phyloP scores from a whole-genome alignment of 2,888 invertebrate genomes.

The Aethes cnicana region DNA sequence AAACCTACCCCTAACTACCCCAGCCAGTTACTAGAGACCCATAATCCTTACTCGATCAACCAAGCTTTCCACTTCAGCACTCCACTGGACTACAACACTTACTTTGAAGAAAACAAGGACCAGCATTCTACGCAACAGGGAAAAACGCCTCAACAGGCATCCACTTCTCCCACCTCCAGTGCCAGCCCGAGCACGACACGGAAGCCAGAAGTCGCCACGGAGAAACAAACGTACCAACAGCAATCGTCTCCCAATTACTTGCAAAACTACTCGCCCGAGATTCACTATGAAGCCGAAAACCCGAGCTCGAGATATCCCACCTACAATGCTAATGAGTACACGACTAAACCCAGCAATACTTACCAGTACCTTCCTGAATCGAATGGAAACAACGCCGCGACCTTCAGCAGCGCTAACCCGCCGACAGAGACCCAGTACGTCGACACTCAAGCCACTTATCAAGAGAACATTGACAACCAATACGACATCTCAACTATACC shows the following conservation, averaged over 20 bases:
- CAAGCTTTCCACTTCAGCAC: slow-evolving; percentile 77
- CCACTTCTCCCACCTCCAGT: slow-evolving; percentile 42
- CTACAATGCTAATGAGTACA: slow-evolving; percentile 56
- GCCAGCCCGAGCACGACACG: slow-evolving; percentile 41
- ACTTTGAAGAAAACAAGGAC: slow-evolving; percentile 67
- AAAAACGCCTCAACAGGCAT: slow-evolving; percentile 38
- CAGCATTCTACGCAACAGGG: slow-evolving; percentile 50
- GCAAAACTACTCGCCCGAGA: slow-evolving; percentile 69
- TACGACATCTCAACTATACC: slow-evolving; percentile 44
- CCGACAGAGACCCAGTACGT: slow-evolving; percentile 44
- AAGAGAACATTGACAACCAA: slow-evolving; percentile 46
- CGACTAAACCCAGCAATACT: slow-evolving; percentile 49
- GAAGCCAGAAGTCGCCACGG: slow-evolving; percentile 50
- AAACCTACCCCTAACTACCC: slow-evolving; percentile 64
- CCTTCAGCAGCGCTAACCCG: slow-evolving; percentile 34
- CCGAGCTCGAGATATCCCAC: slow-evolving; percentile 56
- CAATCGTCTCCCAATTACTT: slow-evolving; percentile 58
- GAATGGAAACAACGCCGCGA: slow-evolving; percentile 37
- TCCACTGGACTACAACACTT: slow-evolving; percentile 70
- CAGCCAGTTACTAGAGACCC: slow-evolving; percentile 69
- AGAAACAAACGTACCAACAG: slow-evolving; percentile 53
- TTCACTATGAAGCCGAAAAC: slow-evolving; percentile 64
- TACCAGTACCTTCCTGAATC: slow-evolving; percentile 37
- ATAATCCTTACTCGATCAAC: slow-evolving; percentile 77
- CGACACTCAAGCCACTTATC: slow-evolving; percentile 46